These are phyloP conservation scores for Pyrrhia umbra DNA, from an alignment of 2,888 invertebrate species.

Conservation along the genomic window DNA sequence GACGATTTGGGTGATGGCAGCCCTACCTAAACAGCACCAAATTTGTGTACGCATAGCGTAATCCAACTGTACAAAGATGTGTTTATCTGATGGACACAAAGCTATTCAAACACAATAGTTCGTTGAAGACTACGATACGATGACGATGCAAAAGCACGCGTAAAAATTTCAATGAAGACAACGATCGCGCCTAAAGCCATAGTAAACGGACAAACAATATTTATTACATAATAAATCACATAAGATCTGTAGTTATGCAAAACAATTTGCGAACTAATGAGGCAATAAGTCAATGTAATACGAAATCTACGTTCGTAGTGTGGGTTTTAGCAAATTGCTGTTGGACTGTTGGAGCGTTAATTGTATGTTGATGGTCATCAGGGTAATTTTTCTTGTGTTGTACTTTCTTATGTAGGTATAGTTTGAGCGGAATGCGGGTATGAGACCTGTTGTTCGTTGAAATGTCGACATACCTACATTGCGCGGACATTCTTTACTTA, in stretches of 20 bases:
- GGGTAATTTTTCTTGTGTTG: slow-evolving; percentile 45
- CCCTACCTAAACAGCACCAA: slow-evolving; percentile 1
- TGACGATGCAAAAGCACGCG: slow-evolving; percentile 21
- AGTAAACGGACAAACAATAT: slow-evolving; percentile 29
- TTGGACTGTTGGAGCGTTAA: slow-evolving; percentile 7
- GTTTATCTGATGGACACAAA: neutral
- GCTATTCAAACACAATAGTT: neutral
- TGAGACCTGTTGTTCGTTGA: slow-evolving; percentile 36
- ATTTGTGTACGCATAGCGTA: neutral
- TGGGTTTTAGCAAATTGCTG: slow-evolving; percentile 56
- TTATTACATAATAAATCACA: slow-evolving; percentile 53
- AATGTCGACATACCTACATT: slow-evolving; percentile 47
- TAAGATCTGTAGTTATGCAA: slow-evolving; percentile 42
- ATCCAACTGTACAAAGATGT: neutral
- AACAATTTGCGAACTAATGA: slow-evolving; percentile 59
- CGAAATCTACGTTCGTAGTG: slow-evolving; percentile 28
- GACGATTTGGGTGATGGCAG: too few relatives aligned
- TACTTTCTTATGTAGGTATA: slow-evolving; percentile 34
- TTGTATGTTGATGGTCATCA: slow-evolving; percentile 43
- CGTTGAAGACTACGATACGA: slow-evolving; percentile 16
- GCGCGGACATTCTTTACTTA: slow-evolving; percentile 18
- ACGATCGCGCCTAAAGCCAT: slow-evolving; percentile 20
- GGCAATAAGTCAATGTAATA: slow-evolving; percentile 52
- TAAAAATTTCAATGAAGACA: slow-evolving; percentile 10
- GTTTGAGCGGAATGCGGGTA: slow-evolving; percentile 54